Percentiles rank a stretch among this genome's conserved stretches.
These are phyloP conservation scores for Drosophila longiperda DNA, from an alignment of 2,888 invertebrate genomes.

Conservation along the genomic window DNA sequence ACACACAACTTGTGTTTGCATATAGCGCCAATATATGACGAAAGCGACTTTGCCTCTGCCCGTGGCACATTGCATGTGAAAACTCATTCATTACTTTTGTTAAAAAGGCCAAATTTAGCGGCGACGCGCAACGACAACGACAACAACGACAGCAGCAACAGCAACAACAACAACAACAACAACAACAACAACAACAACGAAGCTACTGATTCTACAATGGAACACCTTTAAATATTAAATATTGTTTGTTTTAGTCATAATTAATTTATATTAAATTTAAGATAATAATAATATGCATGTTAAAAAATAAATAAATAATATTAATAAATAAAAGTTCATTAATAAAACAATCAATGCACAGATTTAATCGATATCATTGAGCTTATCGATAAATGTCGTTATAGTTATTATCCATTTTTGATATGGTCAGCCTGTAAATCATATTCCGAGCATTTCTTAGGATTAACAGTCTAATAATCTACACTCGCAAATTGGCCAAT, in stretches of 20 bases:
- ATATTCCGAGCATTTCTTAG: not conserved
- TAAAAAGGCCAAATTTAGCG: conserved; percentile 68
- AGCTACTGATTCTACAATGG: conserved; percentile 42
- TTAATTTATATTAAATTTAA: too few species aligned
- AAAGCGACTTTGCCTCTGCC: conserved; percentile 49
- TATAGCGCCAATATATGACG: conserved; percentile 71
- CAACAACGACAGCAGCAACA: conserved; percentile 8
- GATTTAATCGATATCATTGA: too few species aligned
- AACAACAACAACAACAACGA: conserved; percentile 6
- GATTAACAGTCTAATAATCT: not conserved
- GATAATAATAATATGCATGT: too few species aligned
- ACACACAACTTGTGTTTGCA: conserved; percentile 38
- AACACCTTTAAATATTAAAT: not conserved
- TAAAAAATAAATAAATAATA: too few species aligned
- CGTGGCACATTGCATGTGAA: conserved; percentile 72
- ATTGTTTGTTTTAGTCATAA: not conserved
- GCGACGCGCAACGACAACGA: conserved; percentile 35
- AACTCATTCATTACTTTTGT: conserved; percentile 69
- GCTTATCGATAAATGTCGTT: too few species aligned
- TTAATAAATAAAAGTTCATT: too few species aligned
- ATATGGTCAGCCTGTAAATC: not conserved
- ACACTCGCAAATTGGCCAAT: rapidly evolving
- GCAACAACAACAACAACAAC: not conserved
- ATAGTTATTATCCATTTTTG: too few species aligned
- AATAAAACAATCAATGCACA: too few species aligned